Conservation (phyloP, 1,140 invertebrate species). For the Asbolus verrucosus region DNA sequence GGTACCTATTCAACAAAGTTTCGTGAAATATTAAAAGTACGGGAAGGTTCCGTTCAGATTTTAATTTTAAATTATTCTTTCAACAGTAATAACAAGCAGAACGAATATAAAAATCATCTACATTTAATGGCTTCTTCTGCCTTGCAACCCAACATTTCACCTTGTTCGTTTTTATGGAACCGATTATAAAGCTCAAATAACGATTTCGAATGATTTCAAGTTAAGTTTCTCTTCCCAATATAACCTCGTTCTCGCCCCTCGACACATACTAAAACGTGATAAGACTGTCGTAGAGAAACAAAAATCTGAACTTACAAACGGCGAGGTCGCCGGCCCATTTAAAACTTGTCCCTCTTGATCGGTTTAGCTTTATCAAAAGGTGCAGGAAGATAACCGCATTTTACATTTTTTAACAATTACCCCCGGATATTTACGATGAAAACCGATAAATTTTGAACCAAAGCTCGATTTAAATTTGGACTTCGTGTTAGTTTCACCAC, state of each 20-base stretch:
- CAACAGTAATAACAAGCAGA: neutral
- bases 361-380: too few relatives aligned
- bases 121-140: conserved; percentile 6
- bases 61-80: conserved; percentile 7
- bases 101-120: conserved; percentile 4
- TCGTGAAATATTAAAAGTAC: conserved; percentile 13
- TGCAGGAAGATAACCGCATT: too few relatives aligned
- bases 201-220: conserved; percentile 16
- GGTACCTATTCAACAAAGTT: neutral
- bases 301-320: neutral
- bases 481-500: too few relatives aligned
- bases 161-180: conserved; percentile 6
- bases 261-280: conserved; percentile 23
- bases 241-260: neutral
- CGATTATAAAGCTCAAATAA: conserved; percentile 6
- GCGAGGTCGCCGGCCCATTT: too few relatives aligned
- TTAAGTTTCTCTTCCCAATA: conserved; percentile 16
- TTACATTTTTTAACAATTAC: too few relatives aligned
- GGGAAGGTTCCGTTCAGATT: neutral
- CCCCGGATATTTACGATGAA: too few relatives aligned
- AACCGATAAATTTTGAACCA: too few relatives aligned
- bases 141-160: neutral
- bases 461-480: too few relatives aligned
- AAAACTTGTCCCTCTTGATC: too few relatives aligned
- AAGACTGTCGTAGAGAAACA: conserved; percentile 20